Percentiles rank a stretch among this genome's conserved stretches.
Evolutionary conservation across 2,797 vertebrate genomes (phyloP).

Genomic region (Cichlasoma orientale): DNA sequence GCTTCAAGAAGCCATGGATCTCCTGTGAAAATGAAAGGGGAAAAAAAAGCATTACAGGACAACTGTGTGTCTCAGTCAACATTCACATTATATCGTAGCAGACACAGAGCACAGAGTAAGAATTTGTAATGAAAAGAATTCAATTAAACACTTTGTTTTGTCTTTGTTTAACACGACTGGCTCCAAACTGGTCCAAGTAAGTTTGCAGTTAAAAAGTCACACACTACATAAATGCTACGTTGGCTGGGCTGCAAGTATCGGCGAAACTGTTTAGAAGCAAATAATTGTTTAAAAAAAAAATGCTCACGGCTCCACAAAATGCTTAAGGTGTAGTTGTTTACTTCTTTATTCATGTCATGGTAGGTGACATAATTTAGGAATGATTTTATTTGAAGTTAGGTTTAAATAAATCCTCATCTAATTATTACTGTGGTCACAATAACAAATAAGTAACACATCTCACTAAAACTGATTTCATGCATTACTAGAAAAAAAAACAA

Average conservation of each 20-base stretch:
- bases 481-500: not conserved
- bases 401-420: not conserved
- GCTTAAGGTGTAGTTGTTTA: not conserved
- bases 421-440: not conserved
- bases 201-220: not conserved
- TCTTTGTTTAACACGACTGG: not conserved
- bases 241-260: not conserved
- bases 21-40: conserved; percentile 38
- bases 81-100: not conserved
- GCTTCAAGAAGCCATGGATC: conserved; percentile 19
- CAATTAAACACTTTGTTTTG: not conserved
- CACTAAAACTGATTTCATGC: not conserved
- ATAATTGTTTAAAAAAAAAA: not conserved
- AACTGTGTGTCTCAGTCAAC: not conserved
- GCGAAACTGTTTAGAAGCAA: not conserved
- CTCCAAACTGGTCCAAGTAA: not conserved
- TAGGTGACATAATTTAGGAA: not conserved
- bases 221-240: not conserved
- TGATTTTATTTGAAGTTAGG: not conserved
- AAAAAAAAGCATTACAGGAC: conserved; percentile 15
- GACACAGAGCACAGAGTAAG: not conserved
- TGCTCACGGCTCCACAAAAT: not conserved
- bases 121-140: not conserved
- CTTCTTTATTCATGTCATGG: not conserved
- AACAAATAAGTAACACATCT: not conserved